These are phyloP conservation scores for Isurus oxyrinchus DNA, from an alignment of 2,113 vertebrate genomes.

Conservation along the genomic window DNA sequence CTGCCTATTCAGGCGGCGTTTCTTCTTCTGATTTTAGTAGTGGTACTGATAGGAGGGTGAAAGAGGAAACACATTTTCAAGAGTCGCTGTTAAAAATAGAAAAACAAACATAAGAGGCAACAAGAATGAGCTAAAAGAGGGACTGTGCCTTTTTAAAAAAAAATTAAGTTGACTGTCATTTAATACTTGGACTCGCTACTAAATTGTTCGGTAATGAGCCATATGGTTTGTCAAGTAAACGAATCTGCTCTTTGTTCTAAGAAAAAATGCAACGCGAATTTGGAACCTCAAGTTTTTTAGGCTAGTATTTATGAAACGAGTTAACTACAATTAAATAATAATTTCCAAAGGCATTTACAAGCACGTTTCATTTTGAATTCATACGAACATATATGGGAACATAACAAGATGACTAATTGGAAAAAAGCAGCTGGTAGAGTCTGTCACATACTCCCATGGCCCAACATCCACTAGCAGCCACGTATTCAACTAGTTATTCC, in stretches of 20 bases:
- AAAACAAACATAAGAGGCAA: not conserved
- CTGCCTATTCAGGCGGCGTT: not conserved
- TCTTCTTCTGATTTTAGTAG: not conserved
- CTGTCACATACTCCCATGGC: not conserved
- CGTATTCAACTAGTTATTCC: not conserved
- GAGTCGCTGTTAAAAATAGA: not conserved
- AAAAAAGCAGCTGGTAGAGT: not conserved
- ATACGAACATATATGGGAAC: not conserved
- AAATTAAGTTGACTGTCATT: not conserved
- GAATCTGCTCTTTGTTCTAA: not conserved
- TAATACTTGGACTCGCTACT: not conserved
- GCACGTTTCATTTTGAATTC: not conserved
- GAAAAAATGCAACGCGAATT: not conserved
- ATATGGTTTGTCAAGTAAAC: not conserved
- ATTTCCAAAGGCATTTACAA: not conserved
- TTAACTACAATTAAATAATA: not conserved
- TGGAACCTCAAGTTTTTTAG: not conserved
- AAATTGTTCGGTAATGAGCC: not conserved
- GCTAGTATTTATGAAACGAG: not conserved
- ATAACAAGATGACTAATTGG: not conserved
- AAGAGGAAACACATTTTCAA: not conserved
- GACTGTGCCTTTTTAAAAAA: not conserved
- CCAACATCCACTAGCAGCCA: not conserved
- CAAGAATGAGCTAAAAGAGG: not conserved
- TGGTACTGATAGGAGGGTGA: not conserved